Base-by-base conservation (phyloP, 2,888 invertebrate genomes). In the Tupiocoris notatus region DNA sequence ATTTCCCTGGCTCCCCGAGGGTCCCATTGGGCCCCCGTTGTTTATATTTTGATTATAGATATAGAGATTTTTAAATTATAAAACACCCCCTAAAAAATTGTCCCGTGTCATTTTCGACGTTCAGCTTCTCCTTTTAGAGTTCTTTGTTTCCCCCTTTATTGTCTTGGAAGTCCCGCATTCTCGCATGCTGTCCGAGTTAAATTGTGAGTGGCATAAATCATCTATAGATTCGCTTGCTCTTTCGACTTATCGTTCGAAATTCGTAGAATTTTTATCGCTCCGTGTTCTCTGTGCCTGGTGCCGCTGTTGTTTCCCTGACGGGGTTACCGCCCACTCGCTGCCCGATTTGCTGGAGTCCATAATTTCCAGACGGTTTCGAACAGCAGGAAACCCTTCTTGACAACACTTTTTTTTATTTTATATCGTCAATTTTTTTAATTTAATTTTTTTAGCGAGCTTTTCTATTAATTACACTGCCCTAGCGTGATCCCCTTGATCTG, bases 101-200 rank as follows among this genome's bases (percentile, higher is more conserved):
- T n/a, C n/a, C n/a, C n/a, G n/a, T n/a, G n/a, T n/a, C n/a, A n/a
- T n/a, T n/a, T n/a, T n/a, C n/a, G n/a, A 39, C 61, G 6, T 59
- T 18, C 59, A 59, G 20, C 12, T 67, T 57, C 57, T 39, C 39
- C 39, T 12, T 39, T 39, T 39, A 39, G 20, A 7, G 17, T 17
- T 39, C 12, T 25, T 54, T 66, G n/a, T n/a, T 16, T 23, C 21
- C 57, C n/a, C 70, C 59, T 12, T 59, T 39, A 39, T 39, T 12
- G 39, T 39, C 3, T 39, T 7, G 39, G 6, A 39, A 67, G 3
- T 21, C 56, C 54, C 39, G 1, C 22, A 57, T 67, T 70, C 25
- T 73, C 73, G 73, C 63, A 73, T 73, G 73, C 73, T 73, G 20
- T 73, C 73, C 62, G 73, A 73, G 20, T 57, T 73, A 56, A 73